Evolutionary conservation across 2,797 vertebrate genomes (phyloP), one percentile per base, ranked within the genome.

Genomic region (Anabas testudineus): DNA sequence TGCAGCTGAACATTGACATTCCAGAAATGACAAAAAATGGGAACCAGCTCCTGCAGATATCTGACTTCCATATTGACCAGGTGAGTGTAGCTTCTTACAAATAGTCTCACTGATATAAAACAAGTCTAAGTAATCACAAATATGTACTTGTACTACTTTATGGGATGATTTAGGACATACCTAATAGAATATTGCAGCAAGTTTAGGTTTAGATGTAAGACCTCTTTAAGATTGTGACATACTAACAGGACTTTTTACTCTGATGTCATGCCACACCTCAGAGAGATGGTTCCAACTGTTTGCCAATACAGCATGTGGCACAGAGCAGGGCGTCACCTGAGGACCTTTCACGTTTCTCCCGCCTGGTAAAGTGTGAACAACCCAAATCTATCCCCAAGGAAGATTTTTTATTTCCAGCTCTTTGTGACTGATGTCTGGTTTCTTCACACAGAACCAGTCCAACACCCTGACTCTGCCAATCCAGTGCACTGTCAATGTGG

Each of bases 11-110:
- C 81, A 94, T 99, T 57, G 96, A 95, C 0, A 45, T 99, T 16
- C 98, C 98, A 0, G 93, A 97, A 53, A 95, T 96, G 91, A 98
- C 97, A 0, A 93, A 95, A 74, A 96, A 94, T 0, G 97, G 97
- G 12, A 99, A 96, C 90, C 95, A 95, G 24, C 94, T 99, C 37
- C 88, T 99, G 70, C 91, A 96, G 76, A 94, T 98, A 62, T 84
- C 88, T 0, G 87, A 94, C 30, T 94, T 98, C 73, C 60, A 91
- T 21, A 92, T 92, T 2, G 93, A 96, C 76, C 92, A 96, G 93
- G 97, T 96, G 86, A 90, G 83, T 32, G 60, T 49, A 46, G 28
- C 41, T 19, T 14, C 2, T 57, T 19, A 34, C 10, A 24, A 6
- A 22, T 16, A 19, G 5, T 8, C 32, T 45, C 12, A 6, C 7